Evolutionary conservation across 2,888 invertebrate genomes (phyloP).

Genomic region (Macrosiphum euphorbiae): DNA sequence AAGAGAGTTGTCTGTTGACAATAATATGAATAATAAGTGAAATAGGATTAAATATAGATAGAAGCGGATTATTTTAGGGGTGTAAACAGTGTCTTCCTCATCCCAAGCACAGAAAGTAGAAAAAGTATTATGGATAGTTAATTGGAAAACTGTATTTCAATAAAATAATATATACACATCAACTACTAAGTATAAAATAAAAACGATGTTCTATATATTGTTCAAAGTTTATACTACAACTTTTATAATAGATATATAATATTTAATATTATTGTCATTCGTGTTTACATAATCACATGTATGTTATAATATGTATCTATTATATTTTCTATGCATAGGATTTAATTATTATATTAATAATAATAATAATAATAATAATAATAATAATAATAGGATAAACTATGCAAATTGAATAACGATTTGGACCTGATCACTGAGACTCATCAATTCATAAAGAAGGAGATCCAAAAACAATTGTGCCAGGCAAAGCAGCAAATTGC

Average conservation of each 20-base stretch:
- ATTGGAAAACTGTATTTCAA: neutral
- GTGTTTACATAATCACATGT: neutral
- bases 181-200: neutral
- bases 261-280: neutral
- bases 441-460: neutral
- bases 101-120: neutral
- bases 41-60: neutral
- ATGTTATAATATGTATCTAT: neutral
- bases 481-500: neutral
- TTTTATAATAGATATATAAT: no score
- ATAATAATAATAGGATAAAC: neutral
- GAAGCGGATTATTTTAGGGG: neutral
- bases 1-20: neutral
- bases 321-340: neutral
- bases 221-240: neutral
- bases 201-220: neutral
- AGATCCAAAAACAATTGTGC: neutral
- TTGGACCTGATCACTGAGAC: neutral
- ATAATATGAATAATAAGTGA: no score
- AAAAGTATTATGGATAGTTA: neutral
- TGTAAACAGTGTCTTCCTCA: neutral
- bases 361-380: no score
- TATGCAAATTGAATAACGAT: neutral
- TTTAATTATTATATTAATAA: neutral
- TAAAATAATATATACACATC: neutral